Evolutionary conservation across 2,797 vertebrate genomes (phyloP).

Genomic region (Bucorvus abyssinicus): DNA sequence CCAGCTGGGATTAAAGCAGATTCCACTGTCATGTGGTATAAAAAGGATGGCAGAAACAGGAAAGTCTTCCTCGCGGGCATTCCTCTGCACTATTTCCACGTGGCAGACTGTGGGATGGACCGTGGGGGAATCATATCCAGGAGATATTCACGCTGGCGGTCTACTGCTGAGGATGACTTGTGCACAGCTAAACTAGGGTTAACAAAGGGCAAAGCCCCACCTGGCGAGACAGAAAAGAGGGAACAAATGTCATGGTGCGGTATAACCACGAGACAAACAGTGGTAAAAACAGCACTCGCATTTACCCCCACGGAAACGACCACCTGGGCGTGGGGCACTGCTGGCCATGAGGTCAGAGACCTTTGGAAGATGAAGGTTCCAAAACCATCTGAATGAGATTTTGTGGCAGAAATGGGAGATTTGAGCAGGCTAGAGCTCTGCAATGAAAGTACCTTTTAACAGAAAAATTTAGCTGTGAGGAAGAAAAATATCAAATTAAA

Average conservation of each 20-base stretch:
- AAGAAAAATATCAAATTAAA: not conserved
- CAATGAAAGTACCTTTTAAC: not conserved
- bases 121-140: constrained; percentile 99
- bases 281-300: not conserved
- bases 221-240: constrained; percentile 65
- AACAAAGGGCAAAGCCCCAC: constrained; percentile 91
- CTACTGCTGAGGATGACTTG: constrained; percentile 89
- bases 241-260: fast-evolving
- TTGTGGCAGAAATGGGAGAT: not conserved
- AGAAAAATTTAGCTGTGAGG: not conserved
- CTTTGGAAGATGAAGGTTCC: not conserved
- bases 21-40: constrained; percentile 46
- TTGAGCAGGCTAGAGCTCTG: not conserved
- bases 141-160: constrained; percentile 97
- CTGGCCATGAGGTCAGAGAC: not conserved
- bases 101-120: constrained; percentile 94
- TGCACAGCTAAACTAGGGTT: constrained; percentile 91
- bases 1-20: constrained; percentile 68
- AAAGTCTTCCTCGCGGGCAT: constrained; percentile 47
- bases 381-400: not conserved
- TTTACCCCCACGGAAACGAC: not conserved
- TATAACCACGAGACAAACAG: too few relatives aligned
- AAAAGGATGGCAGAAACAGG: constrained; percentile 49
- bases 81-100: constrained; percentile 90
- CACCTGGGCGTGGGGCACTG: not conserved